phyloP scores from a whole-genome alignment of 2,797 vertebrate species.

The Hoplostethus atlanticus region DNA sequence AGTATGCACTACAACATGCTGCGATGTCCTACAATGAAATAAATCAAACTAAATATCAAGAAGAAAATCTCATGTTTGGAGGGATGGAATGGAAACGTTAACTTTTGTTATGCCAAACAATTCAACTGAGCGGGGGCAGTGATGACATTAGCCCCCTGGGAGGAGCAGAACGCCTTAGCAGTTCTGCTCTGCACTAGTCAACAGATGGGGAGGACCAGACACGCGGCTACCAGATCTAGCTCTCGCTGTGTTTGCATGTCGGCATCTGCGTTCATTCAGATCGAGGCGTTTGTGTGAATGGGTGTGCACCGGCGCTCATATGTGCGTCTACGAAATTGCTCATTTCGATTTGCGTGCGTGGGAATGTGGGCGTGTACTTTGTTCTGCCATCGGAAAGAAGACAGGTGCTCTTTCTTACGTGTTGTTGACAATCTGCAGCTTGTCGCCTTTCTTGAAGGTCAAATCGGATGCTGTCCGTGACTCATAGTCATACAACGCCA shows the following conservation, averaged over 20 bases:
- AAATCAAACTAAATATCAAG: background rate
- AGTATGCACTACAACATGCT: background rate
- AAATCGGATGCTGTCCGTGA: conserved; percentile 94
- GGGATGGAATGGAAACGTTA: conserved; percentile 2
- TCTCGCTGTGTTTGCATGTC: conserved; percentile 1
- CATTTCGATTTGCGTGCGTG: conserved; percentile 15
- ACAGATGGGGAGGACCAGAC: conserved; percentile 60
- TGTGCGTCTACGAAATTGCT: conserved; percentile 42
- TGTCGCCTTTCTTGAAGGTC: conserved; percentile 96
- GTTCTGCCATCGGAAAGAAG: conserved; percentile 5
- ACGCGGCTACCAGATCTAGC: conserved; percentile 35
- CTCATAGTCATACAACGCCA: conserved; percentile 97
- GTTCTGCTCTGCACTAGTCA: conserved; percentile 47
- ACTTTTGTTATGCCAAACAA: conserved; percentile 16
- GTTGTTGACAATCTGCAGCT: conserved; percentile 98
- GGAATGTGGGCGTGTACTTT: background rate
- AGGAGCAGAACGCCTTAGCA: conserved; percentile 44
- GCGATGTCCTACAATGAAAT: background rate
- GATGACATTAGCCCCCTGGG: conserved; percentile 23
- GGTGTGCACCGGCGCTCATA: background rate
- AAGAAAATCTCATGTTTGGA: background rate
- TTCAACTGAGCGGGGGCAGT: background rate
- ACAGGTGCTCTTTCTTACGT: conserved; percentile 88
- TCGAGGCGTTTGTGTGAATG: background rate
- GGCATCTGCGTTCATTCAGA: conserved; percentile 44